Evolutionary conservation across 2,113 vertebrate species (phyloP), one percentile per base, ranked within the genome.

Genomic region (Setophaga petechia): DNA sequence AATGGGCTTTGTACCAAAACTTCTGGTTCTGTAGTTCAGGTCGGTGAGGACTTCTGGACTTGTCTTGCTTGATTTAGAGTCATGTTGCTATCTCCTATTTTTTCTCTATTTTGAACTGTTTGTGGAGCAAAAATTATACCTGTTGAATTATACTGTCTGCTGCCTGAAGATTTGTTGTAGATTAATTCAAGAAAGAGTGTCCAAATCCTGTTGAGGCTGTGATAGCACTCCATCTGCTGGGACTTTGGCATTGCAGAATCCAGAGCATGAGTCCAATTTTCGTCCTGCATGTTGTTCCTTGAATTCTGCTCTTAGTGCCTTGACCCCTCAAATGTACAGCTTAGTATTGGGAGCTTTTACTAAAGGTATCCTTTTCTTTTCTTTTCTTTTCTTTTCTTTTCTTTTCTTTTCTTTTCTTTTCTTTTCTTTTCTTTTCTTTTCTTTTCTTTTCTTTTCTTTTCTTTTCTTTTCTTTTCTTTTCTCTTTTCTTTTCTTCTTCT

Each of bases 11-110:
- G 73, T 87, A 67, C 65, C 74, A 71, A 62, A 63, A 58, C 46
- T 61, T 77, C 23, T 87, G 54, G 18, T 51, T 73, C 59, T 78
- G 35, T 69, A 68, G 15, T 86, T 91, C 41, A 89, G 74, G 41
- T 89, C 68, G 35, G 58, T 73, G 68, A 81, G 80, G 91, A 76
- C 68, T 91, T 93, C 59, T 81, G 75, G 61, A 82, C 54, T 17
- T 49, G 47, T 54, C 58, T 69, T 62, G 22, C 77, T 54, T 89
- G 89, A 63, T 89, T 47, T 22, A 69, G 43, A 81, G 35, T 59
- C 12, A 5, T 41, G 28, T 73, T 74, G 3, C 81, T 58, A 43
- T 67, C 59, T 78, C 30, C 15, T 35, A 55, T 59, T 59, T 59
- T 55, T 25, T 31, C 90, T n/a, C 3, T 67, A 33, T 79, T 88